These are phyloP conservation scores for Parazoanthus darwini DNA, from an alignment of 92 coral and sea anemone genomes.

Conservation along the genomic window DNA sequence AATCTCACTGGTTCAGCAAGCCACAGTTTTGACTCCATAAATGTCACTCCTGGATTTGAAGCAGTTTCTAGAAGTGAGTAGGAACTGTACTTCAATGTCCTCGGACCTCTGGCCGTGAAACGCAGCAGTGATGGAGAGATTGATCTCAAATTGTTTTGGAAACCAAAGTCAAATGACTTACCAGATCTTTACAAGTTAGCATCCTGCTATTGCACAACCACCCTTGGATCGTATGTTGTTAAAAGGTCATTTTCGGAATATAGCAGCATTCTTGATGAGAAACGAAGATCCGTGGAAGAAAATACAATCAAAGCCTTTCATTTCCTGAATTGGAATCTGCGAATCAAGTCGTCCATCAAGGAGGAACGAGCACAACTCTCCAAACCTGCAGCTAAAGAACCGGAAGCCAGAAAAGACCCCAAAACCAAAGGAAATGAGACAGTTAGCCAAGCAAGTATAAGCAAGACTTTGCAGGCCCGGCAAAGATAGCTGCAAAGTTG, in stretches of 20 bases:
- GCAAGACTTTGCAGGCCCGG: constrained; percentile 8
- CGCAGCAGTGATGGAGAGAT: constrained; percentile 33
- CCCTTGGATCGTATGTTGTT: constrained; percentile 59
- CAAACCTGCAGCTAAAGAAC: neutral
- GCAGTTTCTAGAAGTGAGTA: constrained; percentile 52
- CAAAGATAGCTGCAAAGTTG: neutral
- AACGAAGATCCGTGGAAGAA: constrained; percentile 56
- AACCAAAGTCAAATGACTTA: constrained; percentile 37
- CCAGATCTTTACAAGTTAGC: constrained; percentile 63
- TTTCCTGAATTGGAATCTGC: constrained; percentile 64
- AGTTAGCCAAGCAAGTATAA: neutral
- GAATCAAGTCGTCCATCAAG: constrained; percentile 30
- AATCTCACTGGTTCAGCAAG: neutral
- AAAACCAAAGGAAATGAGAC: constrained; percentile 14
- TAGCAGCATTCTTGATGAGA: constrained; percentile 54
- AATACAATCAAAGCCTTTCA: constrained; percentile 57
- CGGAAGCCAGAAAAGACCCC: neutral
- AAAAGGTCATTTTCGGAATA: constrained; percentile 68
- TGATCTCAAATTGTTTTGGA: constrained; percentile 53
- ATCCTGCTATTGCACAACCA: constrained; percentile 61
- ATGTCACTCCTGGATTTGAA: constrained; percentile 65
- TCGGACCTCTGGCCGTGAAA: constrained; percentile 52
- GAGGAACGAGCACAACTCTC: neutral
- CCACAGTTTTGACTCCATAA: constrained; percentile 30
- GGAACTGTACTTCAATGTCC: constrained; percentile 44